phyloP scores from a whole-genome alignment of 2,797 vertebrate genomes.

The Sebastes steindachneri region DNA sequence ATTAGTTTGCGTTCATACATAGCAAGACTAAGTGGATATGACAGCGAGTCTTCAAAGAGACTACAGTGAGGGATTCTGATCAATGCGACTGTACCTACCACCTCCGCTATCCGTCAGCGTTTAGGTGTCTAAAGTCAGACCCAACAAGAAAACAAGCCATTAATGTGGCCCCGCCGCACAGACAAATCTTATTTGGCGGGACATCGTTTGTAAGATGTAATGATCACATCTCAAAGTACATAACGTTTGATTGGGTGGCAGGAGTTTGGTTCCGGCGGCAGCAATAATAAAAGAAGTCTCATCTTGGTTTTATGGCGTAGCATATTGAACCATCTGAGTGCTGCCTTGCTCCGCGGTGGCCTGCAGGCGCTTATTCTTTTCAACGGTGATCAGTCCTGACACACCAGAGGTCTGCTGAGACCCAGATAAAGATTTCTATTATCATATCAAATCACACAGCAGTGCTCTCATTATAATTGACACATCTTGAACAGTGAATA shows the following conservation, averaged over 20 bases:
- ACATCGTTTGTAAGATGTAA: constrained; percentile 76
- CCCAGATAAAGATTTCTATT: constrained; percentile 82
- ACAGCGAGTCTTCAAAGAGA: not conserved
- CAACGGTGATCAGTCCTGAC: constrained; percentile 77
- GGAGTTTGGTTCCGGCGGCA: constrained; percentile 65
- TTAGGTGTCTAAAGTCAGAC: constrained; percentile 42
- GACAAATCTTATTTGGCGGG: constrained; percentile 70
- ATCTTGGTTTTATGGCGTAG: constrained; percentile 78
- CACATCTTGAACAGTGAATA: constrained; percentile 77
- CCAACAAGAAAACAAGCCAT: constrained; percentile 74
- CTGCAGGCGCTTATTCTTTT: constrained; percentile 72
- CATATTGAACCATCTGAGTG: constrained; percentile 81
- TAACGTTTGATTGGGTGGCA: constrained; percentile 76
- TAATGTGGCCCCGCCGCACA: constrained; percentile 55
- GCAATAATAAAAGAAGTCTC: constrained; percentile 79
- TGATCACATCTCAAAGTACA: constrained; percentile 75
- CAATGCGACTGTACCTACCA: constrained; percentile 9
- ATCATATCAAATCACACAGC: constrained; percentile 81
- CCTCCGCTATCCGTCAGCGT: constrained; percentile 42
- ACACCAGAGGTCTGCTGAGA: constrained; percentile 72
- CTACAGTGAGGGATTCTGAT: constrained; percentile 2
- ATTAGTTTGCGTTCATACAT: not conserved
- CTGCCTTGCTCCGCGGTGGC: constrained; percentile 71
- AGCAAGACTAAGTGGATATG: not conserved
- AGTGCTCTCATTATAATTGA: constrained; percentile 80